Base-by-base conservation (phyloP, 1,140 invertebrate species). In the Adoxophyes honmai region DNA sequence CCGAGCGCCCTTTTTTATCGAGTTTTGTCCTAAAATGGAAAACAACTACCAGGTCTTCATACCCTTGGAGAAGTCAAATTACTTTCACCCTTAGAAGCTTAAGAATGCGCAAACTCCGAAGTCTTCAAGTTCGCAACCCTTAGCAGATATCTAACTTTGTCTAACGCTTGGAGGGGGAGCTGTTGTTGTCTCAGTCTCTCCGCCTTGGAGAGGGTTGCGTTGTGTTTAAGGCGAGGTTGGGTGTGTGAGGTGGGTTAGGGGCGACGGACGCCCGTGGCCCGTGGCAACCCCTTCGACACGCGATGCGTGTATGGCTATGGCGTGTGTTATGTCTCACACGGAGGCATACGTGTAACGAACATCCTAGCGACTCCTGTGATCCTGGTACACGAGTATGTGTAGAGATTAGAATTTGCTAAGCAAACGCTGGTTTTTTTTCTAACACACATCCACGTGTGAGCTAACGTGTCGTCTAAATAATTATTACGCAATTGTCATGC, bases 21-120 rank as follows among this genome's bases (percentile, higher is more conserved):
- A 86, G 80, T 88, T 88, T 88, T 88, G 86, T 88, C 86, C 86
- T 88, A 88, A 88, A 88, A 88, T 88, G 86, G 82, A 86, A 88
- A 88, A 86, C 86, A 82, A 75, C 55, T 86, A 88, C 83, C 70
- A 86, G 83, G 86, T 53, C 56, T 34, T 28, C 77, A 88, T 74
- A 80, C 14, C 15, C 57, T 44, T 35, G 35, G 38, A 81, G 70
- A 58, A 78, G 82, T 79, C 52, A 64, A 55, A 62, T 55, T 48
- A 60, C 61, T 64, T 58, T 79, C 68, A 86, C 85, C 85, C 85
- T 81, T 81, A 80, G 60, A 75, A 66, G 54, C 66, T 81, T 67
- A 85, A 88, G 83, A 53, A 83, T 79, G 81, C 85, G 83, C 81
- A 86, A 73, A 78, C 81, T 85, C 85, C n/a, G 69, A 77, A 82